Evolutionary conservation across 1,140 invertebrate species (phyloP).

Genomic region (Pseudobourletiella spinata): DNA sequence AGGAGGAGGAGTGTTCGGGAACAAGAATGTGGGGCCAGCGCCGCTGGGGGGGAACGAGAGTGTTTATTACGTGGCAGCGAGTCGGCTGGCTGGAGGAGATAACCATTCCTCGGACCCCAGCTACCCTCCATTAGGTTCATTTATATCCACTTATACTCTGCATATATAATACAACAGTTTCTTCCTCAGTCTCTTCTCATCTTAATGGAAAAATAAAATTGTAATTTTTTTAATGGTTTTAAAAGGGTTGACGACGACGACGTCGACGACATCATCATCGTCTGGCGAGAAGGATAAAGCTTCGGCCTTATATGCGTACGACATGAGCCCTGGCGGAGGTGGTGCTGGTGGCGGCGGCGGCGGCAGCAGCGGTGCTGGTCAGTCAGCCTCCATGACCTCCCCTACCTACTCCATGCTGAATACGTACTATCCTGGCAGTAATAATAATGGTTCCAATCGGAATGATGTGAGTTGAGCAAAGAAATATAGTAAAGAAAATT

Average conservation of each 20-base stretch:
- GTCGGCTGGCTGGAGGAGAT: conserved; percentile 22
- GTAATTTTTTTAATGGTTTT: background rate
- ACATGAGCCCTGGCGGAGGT: background rate
- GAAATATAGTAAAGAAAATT: background rate
- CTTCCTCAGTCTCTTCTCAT: background rate
- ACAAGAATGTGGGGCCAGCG: background rate
- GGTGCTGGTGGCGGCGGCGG: background rate
- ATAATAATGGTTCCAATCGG: background rate
- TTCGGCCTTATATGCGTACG: background rate
- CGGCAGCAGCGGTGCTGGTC: background rate
- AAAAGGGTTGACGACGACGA: background rate
- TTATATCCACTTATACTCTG: background rate
- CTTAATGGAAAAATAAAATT: conserved; percentile 10
- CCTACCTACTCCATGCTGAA: conserved; percentile 3
- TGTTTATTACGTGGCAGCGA: conserved; percentile 13
- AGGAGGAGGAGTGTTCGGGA: background rate
- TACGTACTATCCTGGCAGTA: background rate
- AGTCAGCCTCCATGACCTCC: no score
- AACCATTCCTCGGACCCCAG: conserved; percentile 16
- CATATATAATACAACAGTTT: background rate
- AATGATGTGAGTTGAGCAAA: background rate
- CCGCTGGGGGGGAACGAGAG: background rate
- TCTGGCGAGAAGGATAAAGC: conserved; percentile 6
- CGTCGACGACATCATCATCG: no score
- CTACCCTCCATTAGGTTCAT: conserved; percentile 28